These are phyloP conservation scores for Chloromyia formosa DNA, from an alignment of 2,888 invertebrate genomes.

Conservation along the genomic window DNA sequence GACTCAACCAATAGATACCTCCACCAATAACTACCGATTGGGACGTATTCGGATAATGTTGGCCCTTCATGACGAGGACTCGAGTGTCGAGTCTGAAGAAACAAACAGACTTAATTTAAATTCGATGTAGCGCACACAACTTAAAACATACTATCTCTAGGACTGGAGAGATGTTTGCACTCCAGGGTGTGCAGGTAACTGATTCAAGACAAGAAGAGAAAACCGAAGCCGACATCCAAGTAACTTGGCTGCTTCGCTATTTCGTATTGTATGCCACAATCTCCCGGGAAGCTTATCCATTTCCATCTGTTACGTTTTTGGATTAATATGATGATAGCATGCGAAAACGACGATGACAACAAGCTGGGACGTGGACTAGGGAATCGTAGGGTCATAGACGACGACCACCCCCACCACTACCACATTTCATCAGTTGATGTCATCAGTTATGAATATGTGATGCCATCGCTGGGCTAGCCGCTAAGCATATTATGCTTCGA, in stretches of 20 bases:
- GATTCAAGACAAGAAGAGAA: too few relatives aligned
- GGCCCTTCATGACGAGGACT: too few relatives aligned
- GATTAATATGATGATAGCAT: constrained; percentile 30
- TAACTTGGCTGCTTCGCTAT: neutral
- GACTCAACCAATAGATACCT: neutral
- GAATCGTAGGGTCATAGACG: too few relatives aligned
- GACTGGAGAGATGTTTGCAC: neutral
- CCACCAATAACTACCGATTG: neutral
- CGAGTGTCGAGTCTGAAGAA: neutral
- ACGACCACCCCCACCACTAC: neutral
- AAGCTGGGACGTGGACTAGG: neutral
- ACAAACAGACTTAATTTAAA: constrained; percentile 34
- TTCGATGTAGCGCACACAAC: constrained; percentile 21
- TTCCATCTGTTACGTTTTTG: constrained; percentile 24
- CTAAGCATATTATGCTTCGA: constrained; percentile 15
- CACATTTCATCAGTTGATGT: constrained; percentile 27
- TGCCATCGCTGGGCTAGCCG: constrained; percentile 10
- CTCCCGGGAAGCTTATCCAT: constrained; percentile 26
- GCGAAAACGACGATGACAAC: constrained; percentile 11
- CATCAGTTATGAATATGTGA: constrained; percentile 40
- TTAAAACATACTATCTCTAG: neutral
- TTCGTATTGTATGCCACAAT: neutral
- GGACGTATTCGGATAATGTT: neutral
- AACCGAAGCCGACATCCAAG: neutral
- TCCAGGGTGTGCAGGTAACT: neutral